Evolutionary conservation across 2,888 invertebrate species (phyloP), one percentile per base, ranked within the genome.

Genomic region (Neoscelio sp.): DNA sequence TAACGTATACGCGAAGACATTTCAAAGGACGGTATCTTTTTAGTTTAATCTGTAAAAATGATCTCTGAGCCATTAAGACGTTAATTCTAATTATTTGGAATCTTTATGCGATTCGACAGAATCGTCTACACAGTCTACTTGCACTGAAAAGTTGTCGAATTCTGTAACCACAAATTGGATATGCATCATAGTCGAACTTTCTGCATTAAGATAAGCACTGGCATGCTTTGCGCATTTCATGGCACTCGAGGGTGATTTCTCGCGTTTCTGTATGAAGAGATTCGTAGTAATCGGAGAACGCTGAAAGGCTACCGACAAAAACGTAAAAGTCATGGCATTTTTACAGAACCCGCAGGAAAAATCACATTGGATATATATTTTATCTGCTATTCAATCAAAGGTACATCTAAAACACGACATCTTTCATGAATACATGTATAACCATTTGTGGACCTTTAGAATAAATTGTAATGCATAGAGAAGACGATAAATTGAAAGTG

Each of bases 181-280:
- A 70, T 62, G 65, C 65, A 71, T 78, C 58, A 70, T 67, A 26
- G 17, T 52, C 35, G 48, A 75, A 80, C 56, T 80, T 77, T 79
- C 54, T 48, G 60, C 78, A 78, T 82, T 80, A 79, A 71, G 78
- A 82, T 80, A 82, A 82, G 81, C 65, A 71, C 81, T 30, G 48
- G 35, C 68, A 46, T 62, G 70, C 60, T 54, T 75, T 54, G 28
- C 64, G 52, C 46, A 40, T 68, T 80, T 78, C 64, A 74, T 56
- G 46, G 60, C 65, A 74, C 62, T 60, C 62, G 12, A 28, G 62
- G 67, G 23, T 56, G 56, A 73, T 73, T 73, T 73, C 56, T 48
- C 23, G 44, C 50, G 12, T 33, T 52, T 12, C 5, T 8, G 26
- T 8, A 26, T 15, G 15, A 64, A 44, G 74, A 42, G 30, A 50